These are phyloP conservation scores for Aethina tumida DNA, from an alignment of 1,140 invertebrate species.

Conservation along the genomic window DNA sequence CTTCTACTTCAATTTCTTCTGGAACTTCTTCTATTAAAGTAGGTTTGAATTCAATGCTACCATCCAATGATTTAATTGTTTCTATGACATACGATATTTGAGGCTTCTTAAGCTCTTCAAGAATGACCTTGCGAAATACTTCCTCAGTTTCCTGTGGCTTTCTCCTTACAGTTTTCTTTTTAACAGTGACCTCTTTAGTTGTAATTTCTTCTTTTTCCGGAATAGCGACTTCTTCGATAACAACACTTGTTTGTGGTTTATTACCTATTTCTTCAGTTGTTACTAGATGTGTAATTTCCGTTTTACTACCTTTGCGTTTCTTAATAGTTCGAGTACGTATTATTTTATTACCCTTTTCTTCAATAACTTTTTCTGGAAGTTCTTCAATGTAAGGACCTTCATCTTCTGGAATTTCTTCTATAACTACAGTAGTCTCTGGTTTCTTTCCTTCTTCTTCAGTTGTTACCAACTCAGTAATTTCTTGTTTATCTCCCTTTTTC, in stretches of 20 bases:
- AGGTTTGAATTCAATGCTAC: no score
- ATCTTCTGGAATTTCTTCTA: conserved; percentile 27
- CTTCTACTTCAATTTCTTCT: conserved; percentile 31
- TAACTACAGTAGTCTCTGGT: conserved; percentile 30
- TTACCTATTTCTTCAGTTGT: conserved; percentile 37
- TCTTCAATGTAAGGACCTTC: conserved; percentile 29
- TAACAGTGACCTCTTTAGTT: conserved; percentile 1
- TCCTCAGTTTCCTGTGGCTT: no score
- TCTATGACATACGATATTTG: no score
- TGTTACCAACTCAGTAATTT: conserved; percentile 26
- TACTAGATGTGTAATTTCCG: conserved; percentile 36
- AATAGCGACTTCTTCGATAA: conserved; percentile 20
- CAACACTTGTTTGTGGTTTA: conserved; percentile 24
- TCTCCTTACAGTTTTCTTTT: no score
- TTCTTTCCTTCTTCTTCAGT: conserved; percentile 31
- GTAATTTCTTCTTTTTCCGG: conserved; percentile 35
- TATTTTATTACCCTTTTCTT: conserved; percentile 28
- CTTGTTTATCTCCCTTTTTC: conserved; percentile 24
- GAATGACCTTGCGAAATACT: no score
- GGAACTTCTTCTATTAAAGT: conserved; percentile 31
- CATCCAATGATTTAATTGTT: no score
- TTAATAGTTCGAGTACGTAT: conserved; percentile 31
- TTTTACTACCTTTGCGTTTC: conserved; percentile 34
- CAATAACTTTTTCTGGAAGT: conserved; percentile 29
- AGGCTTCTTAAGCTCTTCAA: no score